A percentile compares a stretch with the other conserved stretches of the same genome.
Conservation (phyloP, 2,113 vertebrate species). For the Takifugu bimaculatus region DNA sequence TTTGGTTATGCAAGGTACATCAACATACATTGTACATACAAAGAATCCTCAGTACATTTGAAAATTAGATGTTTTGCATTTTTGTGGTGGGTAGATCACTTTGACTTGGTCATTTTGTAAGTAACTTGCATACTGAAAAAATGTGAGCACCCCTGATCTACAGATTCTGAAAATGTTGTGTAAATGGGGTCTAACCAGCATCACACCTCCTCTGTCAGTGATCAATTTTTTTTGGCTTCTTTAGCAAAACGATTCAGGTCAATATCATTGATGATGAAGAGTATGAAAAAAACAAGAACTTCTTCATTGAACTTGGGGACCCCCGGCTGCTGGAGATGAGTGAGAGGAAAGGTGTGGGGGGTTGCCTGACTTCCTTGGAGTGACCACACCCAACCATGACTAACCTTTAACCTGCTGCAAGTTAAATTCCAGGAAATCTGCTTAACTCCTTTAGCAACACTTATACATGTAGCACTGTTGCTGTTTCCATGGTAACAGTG, state of each 20-base stretch:
- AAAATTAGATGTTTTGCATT: too few relatives aligned
- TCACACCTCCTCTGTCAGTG: not conserved
- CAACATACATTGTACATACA: too few relatives aligned
- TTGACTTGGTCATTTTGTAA: too few relatives aligned
- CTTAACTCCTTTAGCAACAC: not conserved
- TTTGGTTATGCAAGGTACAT: too few relatives aligned
- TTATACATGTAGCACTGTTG: too few relatives aligned
- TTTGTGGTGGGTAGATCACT: too few relatives aligned
- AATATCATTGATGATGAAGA: slow-evolving; percentile 98
- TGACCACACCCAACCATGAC: slow-evolving; percentile 49
- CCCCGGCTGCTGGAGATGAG: slow-evolving; percentile 97
- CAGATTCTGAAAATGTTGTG: too few relatives aligned
- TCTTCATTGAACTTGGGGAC: slow-evolving; percentile 94
- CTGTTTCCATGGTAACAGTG: too few relatives aligned
- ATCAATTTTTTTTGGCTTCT: slow-evolving; percentile 71
- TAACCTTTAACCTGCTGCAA: not conserved
- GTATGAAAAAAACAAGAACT: slow-evolving; percentile 99
- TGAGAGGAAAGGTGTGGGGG: slow-evolving; percentile 96
- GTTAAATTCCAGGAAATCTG: not conserved
- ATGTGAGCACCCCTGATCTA: too few relatives aligned
- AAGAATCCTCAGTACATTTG: too few relatives aligned
- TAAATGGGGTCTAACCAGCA: too few relatives aligned
- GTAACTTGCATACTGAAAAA: too few relatives aligned
- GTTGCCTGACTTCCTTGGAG: slow-evolving; percentile 53
- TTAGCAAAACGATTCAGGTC: slow-evolving; percentile 93